Evolutionary conservation across 2,113 vertebrate genomes (phyloP), one percentile per base, ranked within the genome.

Genomic region (Myotis yumanensis): DNA sequence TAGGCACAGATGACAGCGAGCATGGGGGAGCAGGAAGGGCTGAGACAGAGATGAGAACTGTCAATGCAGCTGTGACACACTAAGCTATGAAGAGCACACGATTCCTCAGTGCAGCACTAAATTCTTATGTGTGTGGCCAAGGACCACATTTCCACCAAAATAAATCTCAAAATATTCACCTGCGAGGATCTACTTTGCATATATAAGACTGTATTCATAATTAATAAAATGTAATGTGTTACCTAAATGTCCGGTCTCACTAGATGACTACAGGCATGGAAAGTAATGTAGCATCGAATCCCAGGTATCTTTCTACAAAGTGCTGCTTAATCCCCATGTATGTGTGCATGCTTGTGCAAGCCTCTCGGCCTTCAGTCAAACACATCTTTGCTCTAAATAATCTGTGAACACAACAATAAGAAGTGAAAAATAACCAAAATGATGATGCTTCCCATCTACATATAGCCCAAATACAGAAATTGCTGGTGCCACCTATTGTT

Each of bases 401-500:
- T 96, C 92, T 97, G 94, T 82, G 93, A 83, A 35, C 77, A 89
- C 43, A 81, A 90, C 1, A 48, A 86, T 89, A 95, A 17, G 90
- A 95, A 94, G 97, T 95, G 90, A 97, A 68, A 71, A 96, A 79
- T 40, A 69, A 68, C 48, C n/a, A 95, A 96, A 97, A 93, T 17
- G 46, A 76, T 86, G 59, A 43, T 86, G 85, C 90, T 96, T 96
- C 2, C 28, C 9, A 16, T n/a, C 90, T 81, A 76, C 18, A 37
- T 91, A 6, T 46, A 92, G 22, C 25, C 87, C 22, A 22, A 95
- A 97, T 97, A 88, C 35, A 93, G 97, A 95, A 97, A 97, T 98
- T 97, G 64, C 86, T 97, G 96, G 95, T 97, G 98, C 97, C 97
- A 98, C 95, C 98, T 98, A 95, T 98, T 98, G 98, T 97, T 95